Conservation (phyloP, 2,113 vertebrate genomes). For the Nematolebias whitei region DNA sequence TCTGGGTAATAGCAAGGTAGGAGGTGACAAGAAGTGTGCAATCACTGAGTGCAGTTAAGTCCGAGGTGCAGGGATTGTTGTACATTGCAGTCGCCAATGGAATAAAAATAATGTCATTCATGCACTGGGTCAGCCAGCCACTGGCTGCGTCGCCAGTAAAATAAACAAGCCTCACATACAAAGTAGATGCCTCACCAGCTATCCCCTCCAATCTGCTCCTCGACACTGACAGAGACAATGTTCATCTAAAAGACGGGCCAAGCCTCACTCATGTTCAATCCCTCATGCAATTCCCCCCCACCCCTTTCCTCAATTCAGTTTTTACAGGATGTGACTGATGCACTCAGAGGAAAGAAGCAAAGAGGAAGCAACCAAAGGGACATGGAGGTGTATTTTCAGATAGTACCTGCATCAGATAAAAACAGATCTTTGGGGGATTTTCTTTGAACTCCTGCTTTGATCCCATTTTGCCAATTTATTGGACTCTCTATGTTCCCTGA, state of each 20-base stretch:
- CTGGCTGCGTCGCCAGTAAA: slow-evolving; percentile 44
- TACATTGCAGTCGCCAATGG: slow-evolving; percentile 24
- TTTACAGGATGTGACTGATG: slow-evolving; percentile 29
- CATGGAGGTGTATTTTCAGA: background rate
- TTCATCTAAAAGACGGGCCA: slow-evolving; percentile 30
- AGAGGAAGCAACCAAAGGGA: background rate
- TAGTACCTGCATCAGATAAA: slow-evolving; percentile 1
- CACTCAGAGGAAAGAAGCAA: slow-evolving; percentile 1
- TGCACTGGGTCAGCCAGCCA: slow-evolving; percentile 47
- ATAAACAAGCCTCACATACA: slow-evolving; percentile 44
- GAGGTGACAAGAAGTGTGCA: slow-evolving; percentile 50
- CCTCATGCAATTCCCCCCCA: background rate
- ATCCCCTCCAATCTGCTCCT: slow-evolving; percentile 45
- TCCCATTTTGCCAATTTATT: slow-evolving; percentile 15
- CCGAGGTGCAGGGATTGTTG: background rate
- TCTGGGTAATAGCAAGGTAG: slow-evolving; percentile 59
- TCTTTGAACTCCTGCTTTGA: slow-evolving; percentile 9
- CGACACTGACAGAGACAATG: slow-evolving; percentile 31
- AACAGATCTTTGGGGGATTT: slow-evolving; percentile 21
- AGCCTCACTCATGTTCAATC: background rate
- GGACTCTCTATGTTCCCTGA: slow-evolving; percentile 1
- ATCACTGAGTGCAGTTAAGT: slow-evolving; percentile 21
- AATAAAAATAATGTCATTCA: slow-evolving; percentile 67
- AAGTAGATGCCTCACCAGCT: slow-evolving; percentile 39
- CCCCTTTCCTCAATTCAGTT: background rate